Evolutionary conservation across 2,888 invertebrate genomes (phyloP), one percentile per base, ranked within the genome.

Genomic region (Mongoloraphidia duomilia): DNA sequence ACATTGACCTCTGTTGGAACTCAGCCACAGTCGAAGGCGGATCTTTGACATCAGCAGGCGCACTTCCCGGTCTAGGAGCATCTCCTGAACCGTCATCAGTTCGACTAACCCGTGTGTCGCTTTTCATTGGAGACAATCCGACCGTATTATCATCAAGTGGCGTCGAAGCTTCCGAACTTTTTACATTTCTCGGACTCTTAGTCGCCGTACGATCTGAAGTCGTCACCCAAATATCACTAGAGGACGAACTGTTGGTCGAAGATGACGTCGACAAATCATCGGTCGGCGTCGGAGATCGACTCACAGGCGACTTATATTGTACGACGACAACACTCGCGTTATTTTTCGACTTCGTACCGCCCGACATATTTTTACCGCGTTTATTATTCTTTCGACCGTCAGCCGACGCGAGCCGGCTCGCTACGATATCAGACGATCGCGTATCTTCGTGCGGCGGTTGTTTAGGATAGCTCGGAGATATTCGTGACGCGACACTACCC

Each of bases 391-490:
- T 26, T 6, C 26, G 26, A 26, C 26, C 26, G 26, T 26, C 44
- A 36, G 44, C 44, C 13, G 44, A 37, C 9, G 44, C 37, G 10
- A 37, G 37, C 37, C 44, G 35, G 38, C 46, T 46, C 12, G 12
- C 35, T 5, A 17, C 41, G 14, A 12, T 41, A 13, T 13, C 41
- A 14, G 13, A 34, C 9, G 44, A 35, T 42, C 42, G 17, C 3
- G 42, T 26, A n/a, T 12, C n/a, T 14, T 44, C 44, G 13, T 72
- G 70, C 41, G 66, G 54, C 1, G 70, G 66, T 34, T 73, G 67
- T 2, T 69, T 66, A 1, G 75, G 75, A 54, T 76, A 75, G 57
- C 74, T 75, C 56, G 75, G 74, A 0, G 73, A 74, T 2, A 69
- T 58, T 43, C 71, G 65, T 71, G 26, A 26, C 26, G 26, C 26